Evolutionary conservation across 2,888 invertebrate species (phyloP).

Genomic region (Arrhopalites spinosus): DNA sequence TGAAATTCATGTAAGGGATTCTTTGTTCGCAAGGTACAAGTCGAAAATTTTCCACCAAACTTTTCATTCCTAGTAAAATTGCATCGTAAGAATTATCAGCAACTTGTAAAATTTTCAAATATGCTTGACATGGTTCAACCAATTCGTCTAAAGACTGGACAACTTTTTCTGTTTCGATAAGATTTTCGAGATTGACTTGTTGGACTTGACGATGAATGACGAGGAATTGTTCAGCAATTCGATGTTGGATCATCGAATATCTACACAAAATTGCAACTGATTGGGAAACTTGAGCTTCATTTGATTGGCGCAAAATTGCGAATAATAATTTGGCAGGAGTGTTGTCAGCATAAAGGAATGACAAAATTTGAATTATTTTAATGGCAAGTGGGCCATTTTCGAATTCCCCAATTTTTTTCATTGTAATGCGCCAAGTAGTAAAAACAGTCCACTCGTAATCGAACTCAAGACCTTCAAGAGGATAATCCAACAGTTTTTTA

Average conservation of each 20-base stretch:
- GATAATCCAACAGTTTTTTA: neutral
- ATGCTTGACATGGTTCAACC: no score
- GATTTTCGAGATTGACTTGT: neutral
- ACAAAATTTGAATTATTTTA: neutral
- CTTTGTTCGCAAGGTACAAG: no score
- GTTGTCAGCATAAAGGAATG: neutral
- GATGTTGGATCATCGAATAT: neutral
- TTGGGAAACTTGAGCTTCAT: no score
- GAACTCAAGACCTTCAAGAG: neutral
- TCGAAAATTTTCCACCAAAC: no score
- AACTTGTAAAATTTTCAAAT: neutral
- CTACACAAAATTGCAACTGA: neutral
- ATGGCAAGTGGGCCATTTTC: neutral
- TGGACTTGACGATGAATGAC: neutral
- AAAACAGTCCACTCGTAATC: neutral
- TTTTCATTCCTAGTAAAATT: no score
- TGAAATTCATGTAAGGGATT: no score
- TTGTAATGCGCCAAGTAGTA: neutral
- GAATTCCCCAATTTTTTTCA: neutral
- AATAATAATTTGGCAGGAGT: neutral
- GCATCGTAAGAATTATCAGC: no score
- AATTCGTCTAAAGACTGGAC: no score
- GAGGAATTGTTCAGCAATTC: neutral
- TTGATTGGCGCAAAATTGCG: neutral
- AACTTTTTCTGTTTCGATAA: no score